A percentile compares a stretch with the other conserved stretches of the same genome.
phyloP scores from a whole-genome alignment of 2,888 invertebrate genomes.

The Spodoptera littoralis region DNA sequence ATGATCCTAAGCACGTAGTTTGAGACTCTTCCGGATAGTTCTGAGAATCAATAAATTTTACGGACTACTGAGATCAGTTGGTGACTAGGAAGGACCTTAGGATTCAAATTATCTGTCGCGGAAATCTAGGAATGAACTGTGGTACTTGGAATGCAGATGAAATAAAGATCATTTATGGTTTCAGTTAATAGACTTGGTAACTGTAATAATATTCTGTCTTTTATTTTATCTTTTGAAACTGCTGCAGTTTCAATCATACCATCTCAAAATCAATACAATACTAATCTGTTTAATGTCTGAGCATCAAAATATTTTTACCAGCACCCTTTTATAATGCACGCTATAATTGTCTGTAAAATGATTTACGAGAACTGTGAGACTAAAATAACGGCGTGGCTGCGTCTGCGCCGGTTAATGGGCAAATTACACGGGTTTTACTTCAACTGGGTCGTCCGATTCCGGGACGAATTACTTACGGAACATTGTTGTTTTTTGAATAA shows the following conservation, averaged over 20 bases:
- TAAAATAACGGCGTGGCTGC: slow-evolving; percentile 30
- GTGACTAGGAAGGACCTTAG: too few species aligned
- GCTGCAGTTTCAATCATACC: background rate
- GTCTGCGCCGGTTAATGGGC: slow-evolving; percentile 19
- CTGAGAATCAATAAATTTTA: too few species aligned
- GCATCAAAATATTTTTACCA: slow-evolving; percentile 6
- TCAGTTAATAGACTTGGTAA: background rate
- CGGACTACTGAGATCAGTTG: too few species aligned
- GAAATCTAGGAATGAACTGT: too few species aligned
- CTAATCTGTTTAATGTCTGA: background rate
- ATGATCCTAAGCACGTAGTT: background rate
- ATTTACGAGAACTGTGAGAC: slow-evolving; percentile 22
- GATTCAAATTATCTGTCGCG: too few species aligned
- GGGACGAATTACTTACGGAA: background rate
- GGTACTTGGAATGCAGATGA: too few species aligned
- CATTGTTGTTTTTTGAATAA: background rate
- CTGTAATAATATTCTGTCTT: background rate
- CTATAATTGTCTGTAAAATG: slow-evolving; percentile 24
- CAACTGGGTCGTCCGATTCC: slow-evolving; percentile 3
- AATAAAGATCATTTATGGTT: too few species aligned
- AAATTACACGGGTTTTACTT: slow-evolving; percentile 30
- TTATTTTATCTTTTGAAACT: background rate
- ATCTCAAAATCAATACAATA: slow-evolving; percentile 8
- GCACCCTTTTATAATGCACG: slow-evolving; percentile 19
- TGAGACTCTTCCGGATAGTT: background rate